Base-by-base conservation (phyloP, 2,888 invertebrate genomes). In the Hirtodrosophila cameraria region DNA sequence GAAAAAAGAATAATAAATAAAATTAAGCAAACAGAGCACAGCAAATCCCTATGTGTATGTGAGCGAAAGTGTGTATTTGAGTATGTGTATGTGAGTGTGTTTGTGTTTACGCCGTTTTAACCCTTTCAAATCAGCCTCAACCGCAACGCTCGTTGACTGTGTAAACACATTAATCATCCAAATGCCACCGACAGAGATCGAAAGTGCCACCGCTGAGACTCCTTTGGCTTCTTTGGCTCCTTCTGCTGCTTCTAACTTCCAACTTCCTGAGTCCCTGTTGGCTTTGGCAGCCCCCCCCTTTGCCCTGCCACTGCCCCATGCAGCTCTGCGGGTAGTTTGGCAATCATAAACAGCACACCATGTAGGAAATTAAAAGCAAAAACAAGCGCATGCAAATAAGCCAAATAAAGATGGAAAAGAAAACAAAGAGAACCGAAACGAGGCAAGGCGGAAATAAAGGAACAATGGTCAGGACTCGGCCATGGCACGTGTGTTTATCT, bases 111-210 rank as follows among this genome's bases (percentile, higher is more conserved):
- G 85, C 75, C 75, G n/a, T 81, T 85, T 85, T 85, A 81, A 81
- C 87, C 81, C 81, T 85, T 81, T 85, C 75, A 82, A 82, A 85
- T 81, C 87, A 81, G 75, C 82, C 78, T 72, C 82, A 65, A 81
- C 81, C 81, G 82, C 87, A 87, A 65, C 59, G 79, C 72, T 85
- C 82, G 81, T 75, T 85, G 81, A 72, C 69, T 82, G 69, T 85
- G 81, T 87, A 81, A 87, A 85, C 87, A 81, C 81, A 81, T 81
- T 81, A 87, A 81, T 81, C 81, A 81, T 87, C 82, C 83, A 72
- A 81, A 77, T 85, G 85, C 87, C 87, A 81, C 82, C 81, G 86
- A 85, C 87, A 87, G 85, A 86, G 85, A 81, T 84, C 80, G 80
- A 81, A 86, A 86, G 87, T 80, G 85, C 75, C 82, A 70, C 66